phyloP scores from a whole-genome alignment of 1,140 invertebrate genomes.

The Cotesia vestalis region DNA sequence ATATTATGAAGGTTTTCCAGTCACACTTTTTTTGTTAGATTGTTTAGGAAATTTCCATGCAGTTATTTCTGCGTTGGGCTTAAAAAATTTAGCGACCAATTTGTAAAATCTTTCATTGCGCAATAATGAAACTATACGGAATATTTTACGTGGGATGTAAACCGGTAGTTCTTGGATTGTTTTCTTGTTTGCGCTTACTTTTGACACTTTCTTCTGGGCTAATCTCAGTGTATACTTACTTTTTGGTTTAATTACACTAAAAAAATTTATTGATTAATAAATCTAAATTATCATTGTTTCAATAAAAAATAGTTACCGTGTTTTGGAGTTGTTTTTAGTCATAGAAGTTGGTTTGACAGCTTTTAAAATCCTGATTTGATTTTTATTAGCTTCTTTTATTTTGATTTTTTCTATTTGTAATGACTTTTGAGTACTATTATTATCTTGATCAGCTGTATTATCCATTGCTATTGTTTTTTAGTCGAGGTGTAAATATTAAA shows the following conservation, averaged over 20 bases:
- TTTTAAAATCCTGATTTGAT: too few species aligned
- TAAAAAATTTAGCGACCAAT: not conserved
- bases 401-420: too few species aligned
- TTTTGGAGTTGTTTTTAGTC: too few species aligned
- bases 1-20: not conserved
- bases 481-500: too few species aligned
- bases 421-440: too few species aligned
- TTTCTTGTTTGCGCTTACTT: not conserved
- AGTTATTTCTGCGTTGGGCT: not conserved
- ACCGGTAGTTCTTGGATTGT: not conserved
- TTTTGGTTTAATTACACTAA: not conserved
- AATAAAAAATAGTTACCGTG: too few species aligned
- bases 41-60: not conserved
- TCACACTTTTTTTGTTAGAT: not conserved
- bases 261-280: not conserved
- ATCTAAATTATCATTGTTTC: too few species aligned
- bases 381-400: too few species aligned
- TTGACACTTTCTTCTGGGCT: not conserved
- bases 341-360: too few species aligned
- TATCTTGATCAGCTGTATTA: too few species aligned
- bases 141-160: slow-evolving; percentile 7
- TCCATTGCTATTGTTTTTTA: too few species aligned
- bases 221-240: not conserved
- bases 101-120: not conserved
- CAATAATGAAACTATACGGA: not conserved